Conservation (phyloP, 1,140 invertebrate genomes). For the Cherax quadricarinatus region DNA sequence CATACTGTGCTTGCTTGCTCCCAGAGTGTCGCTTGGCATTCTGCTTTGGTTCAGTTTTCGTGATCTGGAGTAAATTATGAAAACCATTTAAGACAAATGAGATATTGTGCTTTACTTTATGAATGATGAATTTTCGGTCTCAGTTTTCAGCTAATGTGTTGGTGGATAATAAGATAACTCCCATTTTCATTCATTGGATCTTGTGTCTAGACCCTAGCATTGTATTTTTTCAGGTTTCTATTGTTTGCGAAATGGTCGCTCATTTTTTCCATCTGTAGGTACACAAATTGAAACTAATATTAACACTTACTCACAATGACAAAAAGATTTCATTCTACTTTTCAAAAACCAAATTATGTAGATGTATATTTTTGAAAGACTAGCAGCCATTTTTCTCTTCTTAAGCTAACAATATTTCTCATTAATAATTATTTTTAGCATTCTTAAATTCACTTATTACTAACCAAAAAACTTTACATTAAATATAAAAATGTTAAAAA, state of each 20-base stretch:
- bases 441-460: neutral
- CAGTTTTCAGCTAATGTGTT: neutral
- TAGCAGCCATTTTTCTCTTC: neutral
- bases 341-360: neutral
- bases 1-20: no score
- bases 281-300: neutral
- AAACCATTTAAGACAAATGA: no score
- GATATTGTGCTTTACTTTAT: no score
- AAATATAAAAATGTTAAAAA: neutral
- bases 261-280: neutral
- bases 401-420: constrained; percentile 18
- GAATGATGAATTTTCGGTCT: neutral
- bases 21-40: no score
- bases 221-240: no score
- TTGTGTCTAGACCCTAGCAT: no score
- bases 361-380: neutral
- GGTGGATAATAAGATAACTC: no score
- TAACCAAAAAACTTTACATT: neutral
- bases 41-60: no score
- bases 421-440: neutral
- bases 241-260: neutral
- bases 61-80: neutral
- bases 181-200: no score
- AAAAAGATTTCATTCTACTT: neutral
- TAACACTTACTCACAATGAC: neutral